Base-by-base conservation (phyloP, 2,888 invertebrate genomes). In the Caenorhabditis parvicauda region DNA sequence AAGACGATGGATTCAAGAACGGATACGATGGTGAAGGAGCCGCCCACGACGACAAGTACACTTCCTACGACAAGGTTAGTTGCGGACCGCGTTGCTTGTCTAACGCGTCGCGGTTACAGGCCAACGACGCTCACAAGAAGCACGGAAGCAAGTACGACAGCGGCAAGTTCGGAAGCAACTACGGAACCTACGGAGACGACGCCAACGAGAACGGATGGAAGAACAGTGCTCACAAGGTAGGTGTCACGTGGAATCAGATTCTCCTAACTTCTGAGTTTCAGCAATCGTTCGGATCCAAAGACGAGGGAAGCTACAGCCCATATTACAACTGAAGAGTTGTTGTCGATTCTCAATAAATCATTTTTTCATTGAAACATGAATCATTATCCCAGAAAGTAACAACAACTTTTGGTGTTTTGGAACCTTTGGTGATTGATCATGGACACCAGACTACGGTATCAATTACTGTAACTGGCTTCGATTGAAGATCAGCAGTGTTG, bases 1-100 rank as follows among this genome's bases (percentile, higher is more conserved):
- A 59, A 37, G 62, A 59, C 22, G 54, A 51, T 17, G 66, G 61
- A 28, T 66, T 53, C 53, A 63, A 66, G 58, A 70, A 70, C 55
- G 61, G 57, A 21, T 60, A 64, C 44, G 59, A 63, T 48, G 55
- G 59, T 7, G 59, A 45, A 9, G 59, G 59, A 9, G 57, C 57
- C 27, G 59, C 53, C 14, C 59, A 65, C 46, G 59, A 59, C 29
- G 65, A 65, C 45, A 61, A 65, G 53, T 61, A 65, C 51, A 50
- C 58, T 14, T 61, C 54, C 29, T 60, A 65, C 42, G 55, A 65
- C 46, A 63, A 62, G 60, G 59, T 59, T 9, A 21, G 38, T 4
- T 37, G n/a, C n/a, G n/a, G n/a, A n/a, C n/a, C n/a, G n/a, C n/a
- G n/a, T n/a, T n/a, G n/a, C n/a, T n/a, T n/a, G n/a, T n/a, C n/a